A percentile compares a stretch with the other conserved stretches of the same genome.
Evolutionary conservation across 1,140 invertebrate species (phyloP).

Genomic region (Calliphora vicina): DNA sequence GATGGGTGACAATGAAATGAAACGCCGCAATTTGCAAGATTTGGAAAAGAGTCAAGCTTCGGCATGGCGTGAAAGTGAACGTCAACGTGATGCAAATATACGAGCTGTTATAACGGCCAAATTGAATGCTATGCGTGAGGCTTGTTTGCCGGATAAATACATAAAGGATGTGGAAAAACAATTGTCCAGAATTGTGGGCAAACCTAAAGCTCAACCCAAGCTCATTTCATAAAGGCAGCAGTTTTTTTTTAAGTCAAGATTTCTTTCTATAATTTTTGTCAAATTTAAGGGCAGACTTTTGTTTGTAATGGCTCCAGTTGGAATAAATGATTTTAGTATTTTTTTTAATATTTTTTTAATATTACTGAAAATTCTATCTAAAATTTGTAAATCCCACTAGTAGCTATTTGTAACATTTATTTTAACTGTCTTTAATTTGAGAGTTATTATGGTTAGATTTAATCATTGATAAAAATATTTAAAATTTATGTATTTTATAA

Average conservation of each 20-base stretch:
- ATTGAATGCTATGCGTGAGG: slow-evolving; percentile 66
- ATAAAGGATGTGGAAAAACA: slow-evolving; percentile 63
- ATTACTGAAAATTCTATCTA: no score
- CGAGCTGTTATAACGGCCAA: slow-evolving; percentile 69
- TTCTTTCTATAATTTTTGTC: not conserved
- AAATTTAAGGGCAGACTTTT: no score
- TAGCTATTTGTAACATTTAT: no score
- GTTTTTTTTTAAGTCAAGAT: not conserved
- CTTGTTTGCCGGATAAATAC: slow-evolving; percentile 62
- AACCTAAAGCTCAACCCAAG: not conserved
- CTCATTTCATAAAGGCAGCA: not conserved
- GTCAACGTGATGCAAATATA: slow-evolving; percentile 67
- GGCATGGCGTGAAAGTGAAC: slow-evolving; percentile 67
- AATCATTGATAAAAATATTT: no score
- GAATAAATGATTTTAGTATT: no score
- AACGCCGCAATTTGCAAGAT: slow-evolving; percentile 64
- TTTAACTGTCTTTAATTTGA: no score
- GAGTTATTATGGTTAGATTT: no score
- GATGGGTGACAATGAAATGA: slow-evolving; percentile 71
- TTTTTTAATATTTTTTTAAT: no score
- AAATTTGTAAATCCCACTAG: no score
- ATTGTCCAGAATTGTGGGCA: slow-evolving; percentile 44
- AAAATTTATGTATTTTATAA: no score
- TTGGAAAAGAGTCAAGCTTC: slow-evolving; percentile 66
- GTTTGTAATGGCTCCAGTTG: no score